Evolutionary conservation across 2,797 vertebrate species (phyloP).

Genomic region (Pseudopleuronectes americanus): DNA sequence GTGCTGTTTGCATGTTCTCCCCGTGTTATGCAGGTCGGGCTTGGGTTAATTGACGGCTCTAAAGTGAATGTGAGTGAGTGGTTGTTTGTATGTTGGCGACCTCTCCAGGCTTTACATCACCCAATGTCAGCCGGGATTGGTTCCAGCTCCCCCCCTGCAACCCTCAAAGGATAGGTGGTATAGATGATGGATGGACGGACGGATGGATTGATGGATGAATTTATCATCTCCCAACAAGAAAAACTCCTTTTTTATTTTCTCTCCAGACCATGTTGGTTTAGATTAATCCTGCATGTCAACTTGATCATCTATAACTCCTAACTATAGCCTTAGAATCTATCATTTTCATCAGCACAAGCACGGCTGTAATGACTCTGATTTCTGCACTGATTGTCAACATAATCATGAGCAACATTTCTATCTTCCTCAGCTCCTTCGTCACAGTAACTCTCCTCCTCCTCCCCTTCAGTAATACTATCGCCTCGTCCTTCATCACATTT

Average conservation of each 20-base stretch:
- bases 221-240: background rate
- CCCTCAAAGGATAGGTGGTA: too few relatives aligned
- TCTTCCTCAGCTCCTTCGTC: constrained; percentile 41
- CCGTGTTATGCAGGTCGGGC: too few relatives aligned
- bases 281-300: constrained; percentile 33
- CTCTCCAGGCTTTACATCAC: too few relatives aligned
- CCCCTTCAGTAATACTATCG: constrained; percentile 19
- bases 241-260: background rate
- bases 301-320: constrained; percentile 15
- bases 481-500: constrained; percentile 51
- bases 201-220: background rate
- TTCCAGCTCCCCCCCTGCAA: too few relatives aligned
- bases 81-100: too few relatives aligned
- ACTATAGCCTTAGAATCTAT: constrained; percentile 36
- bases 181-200: too few relatives aligned
- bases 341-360: constrained; percentile 58
- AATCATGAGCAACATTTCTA: constrained; percentile 41
- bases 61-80: too few relatives aligned
- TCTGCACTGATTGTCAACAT: constrained; percentile 44
- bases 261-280: constrained; percentile 25
- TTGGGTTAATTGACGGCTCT: too few relatives aligned
- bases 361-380: constrained; percentile 50
- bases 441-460: constrained; percentile 42
- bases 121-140: too few relatives aligned
- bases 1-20: too few relatives aligned